These are phyloP conservation scores for Alentia gelatinosa DNA, from an alignment of 2,888 invertebrate genomes.

Conservation along the genomic window DNA sequence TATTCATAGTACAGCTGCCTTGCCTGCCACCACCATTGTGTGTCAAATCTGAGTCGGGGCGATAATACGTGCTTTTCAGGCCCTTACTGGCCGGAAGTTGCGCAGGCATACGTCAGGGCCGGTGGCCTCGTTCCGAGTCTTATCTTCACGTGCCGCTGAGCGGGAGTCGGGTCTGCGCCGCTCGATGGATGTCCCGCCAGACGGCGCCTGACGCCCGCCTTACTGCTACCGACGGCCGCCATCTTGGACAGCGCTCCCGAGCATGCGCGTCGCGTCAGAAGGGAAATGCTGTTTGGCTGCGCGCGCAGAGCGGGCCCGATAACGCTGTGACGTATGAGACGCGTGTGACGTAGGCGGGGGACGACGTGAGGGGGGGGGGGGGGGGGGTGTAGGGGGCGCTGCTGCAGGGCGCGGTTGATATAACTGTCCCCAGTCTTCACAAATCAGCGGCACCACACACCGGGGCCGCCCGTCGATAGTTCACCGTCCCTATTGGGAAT, in stretches of 20 bases:
- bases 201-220: background rate
- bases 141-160: constrained; percentile 46
- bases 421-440: background rate
- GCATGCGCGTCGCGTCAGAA: constrained; percentile 29
- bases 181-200: background rate
- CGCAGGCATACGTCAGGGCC: background rate
- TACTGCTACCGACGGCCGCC: constrained; percentile 43
- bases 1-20: background rate
- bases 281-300: constrained; percentile 48
- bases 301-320: constrained; percentile 1
- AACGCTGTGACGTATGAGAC: constrained; percentile 26
- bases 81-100: background rate
- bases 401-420: background rate
- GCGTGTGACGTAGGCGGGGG: background rate
- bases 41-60: constrained; percentile 32
- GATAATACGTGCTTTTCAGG: constrained; percentile 37
- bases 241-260: constrained; percentile 5
- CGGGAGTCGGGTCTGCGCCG: constrained; percentile 10
- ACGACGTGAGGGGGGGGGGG: background rate
- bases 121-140: background rate
- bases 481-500: background rate
- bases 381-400: background rate
- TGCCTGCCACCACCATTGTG: background rate
- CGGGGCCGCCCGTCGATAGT: background rate
- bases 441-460: background rate